Base-by-base conservation (phyloP, 2,113 vertebrate genomes). In the Dipodomys ordii region DNA sequence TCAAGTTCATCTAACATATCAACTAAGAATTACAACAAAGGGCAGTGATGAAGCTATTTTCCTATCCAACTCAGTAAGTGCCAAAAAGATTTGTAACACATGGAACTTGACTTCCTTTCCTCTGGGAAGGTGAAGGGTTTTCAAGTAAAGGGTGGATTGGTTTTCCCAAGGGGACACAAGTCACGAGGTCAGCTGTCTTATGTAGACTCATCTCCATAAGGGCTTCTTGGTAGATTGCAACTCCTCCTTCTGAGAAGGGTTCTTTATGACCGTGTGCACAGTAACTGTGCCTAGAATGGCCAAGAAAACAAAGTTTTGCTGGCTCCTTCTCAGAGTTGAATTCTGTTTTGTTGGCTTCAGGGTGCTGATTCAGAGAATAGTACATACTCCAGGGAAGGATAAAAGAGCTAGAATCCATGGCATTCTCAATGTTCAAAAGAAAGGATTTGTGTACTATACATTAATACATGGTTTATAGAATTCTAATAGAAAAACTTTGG, bases 71-170 rank as follows among this genome's bases (percentile, higher is more conserved):
- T 88, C 79, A 81, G 60, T 87, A 62, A 94, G 67, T 64, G 67
- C 92, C 85, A 88, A 83, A 78, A 88, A 88, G 87, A 96, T 88
- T 88, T 92, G 68, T 74, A 68, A 93, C 89, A 88, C 11, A 32
- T 60, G 81, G 67, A 84, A 84, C 84, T 83, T 28, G 18, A 83
- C 73, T 94, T 96, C 93, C 87, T 94, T 6, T 93, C 60, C 77
- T 95, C 44, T 71, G 77, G 28, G 68, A 92, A 81, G 46, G n/a
- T 39, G 62, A 77, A 84, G 71, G 72, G 64, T 73, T 93, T 96
- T 83, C n/a, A 77, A 25, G 57, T 18, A 80, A 91, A 94, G 67
- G 71, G 79, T 23, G 32, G 44, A 7, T 4, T 0, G 6, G 0
- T 35, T 82, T 81, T 64, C 6, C 88, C 85, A 46, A 28, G 78